These are phyloP conservation scores for Agonopterix subpropinquella DNA, from an alignment of 2,888 invertebrate species.

Conservation along the genomic window DNA sequence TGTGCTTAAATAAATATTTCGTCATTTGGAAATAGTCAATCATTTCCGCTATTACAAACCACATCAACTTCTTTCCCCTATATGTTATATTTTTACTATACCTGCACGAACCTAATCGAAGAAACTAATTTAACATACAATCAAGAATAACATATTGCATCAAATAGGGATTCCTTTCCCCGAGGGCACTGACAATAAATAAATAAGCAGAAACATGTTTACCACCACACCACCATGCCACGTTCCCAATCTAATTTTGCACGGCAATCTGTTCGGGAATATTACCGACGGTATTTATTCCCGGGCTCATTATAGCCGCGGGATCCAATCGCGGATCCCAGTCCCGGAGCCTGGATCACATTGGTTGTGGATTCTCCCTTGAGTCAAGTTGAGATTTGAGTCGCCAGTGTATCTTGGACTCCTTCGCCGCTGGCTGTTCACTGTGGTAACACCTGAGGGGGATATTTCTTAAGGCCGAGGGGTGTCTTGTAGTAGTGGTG, in stretches of 20 bases:
- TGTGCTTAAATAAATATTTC: too few species aligned
- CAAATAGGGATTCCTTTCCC: constrained; percentile 10
- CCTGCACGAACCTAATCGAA: not conserved
- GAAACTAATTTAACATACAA: constrained; percentile 15
- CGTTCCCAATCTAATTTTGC: constrained; percentile 39
- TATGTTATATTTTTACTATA: not conserved
- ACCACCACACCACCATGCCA: constrained; percentile 19
- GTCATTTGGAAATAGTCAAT: too few species aligned
- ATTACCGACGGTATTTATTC: constrained; percentile 56
- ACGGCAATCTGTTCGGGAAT: constrained; percentile 43
- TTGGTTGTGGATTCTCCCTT: constrained; percentile 47
- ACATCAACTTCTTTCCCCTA: too few species aligned
- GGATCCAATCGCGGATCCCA: constrained; percentile 48
- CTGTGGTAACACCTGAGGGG: not conserved
- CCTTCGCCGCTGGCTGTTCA: constrained; percentile 1
- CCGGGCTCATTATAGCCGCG: constrained; percentile 49
- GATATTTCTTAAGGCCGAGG: constrained; percentile 10
- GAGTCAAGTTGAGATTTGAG: constrained; percentile 38
- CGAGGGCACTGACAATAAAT: constrained; percentile 10
- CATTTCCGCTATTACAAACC: too few species aligned
- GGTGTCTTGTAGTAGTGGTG: too few species aligned
- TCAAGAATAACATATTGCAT: constrained; percentile 9
- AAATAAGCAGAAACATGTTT: constrained; percentile 40
- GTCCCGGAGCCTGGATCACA: constrained; percentile 36
- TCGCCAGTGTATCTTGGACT: constrained; percentile 29